Evolutionary conservation across 35 echinoderm and acorn worm species (phyloP).

Genomic region (Stichopus chloronotus): DNA sequence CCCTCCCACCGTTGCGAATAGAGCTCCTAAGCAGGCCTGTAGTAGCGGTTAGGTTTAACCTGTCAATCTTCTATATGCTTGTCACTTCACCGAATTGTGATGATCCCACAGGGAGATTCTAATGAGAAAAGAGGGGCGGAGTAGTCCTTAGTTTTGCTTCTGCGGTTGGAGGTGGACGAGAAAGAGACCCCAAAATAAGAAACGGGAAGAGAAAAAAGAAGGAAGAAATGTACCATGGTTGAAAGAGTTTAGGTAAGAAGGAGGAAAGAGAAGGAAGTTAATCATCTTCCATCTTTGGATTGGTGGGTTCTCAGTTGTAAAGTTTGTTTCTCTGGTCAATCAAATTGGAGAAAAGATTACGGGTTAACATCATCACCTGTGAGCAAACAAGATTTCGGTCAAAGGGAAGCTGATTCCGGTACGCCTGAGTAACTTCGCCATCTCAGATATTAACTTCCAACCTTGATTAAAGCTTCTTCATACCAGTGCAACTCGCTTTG

Average conservation of each 20-base stretch:
- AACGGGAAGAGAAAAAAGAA: background rate
- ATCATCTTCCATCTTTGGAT: background rate
- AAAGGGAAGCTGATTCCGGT: too few species aligned
- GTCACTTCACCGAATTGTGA: constrained; percentile 48
- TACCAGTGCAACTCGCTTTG: too few species aligned
- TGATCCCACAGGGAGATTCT: constrained; percentile 56
- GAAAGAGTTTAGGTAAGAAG: constrained; percentile 32
- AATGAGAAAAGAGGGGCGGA: constrained; percentile 61
- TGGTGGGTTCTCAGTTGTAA: background rate
- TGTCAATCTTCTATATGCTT: constrained; percentile 37
- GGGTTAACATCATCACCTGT: background rate
- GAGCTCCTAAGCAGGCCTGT: constrained; percentile 18
- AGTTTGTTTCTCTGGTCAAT: constrained; percentile 19
- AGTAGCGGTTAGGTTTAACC: constrained; percentile 24
- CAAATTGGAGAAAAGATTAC: background rate
- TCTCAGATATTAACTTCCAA: too few species aligned
- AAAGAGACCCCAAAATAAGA: background rate
- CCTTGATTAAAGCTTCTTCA: too few species aligned
- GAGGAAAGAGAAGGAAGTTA: background rate
- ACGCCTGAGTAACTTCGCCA: too few species aligned
- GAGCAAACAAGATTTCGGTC: background rate
- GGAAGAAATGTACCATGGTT: constrained; percentile 32
- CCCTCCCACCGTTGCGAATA: constrained; percentile 43
- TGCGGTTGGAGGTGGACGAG: constrained; percentile 33
- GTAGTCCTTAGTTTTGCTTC: constrained; percentile 18